Evolutionary conservation across 2,113 vertebrate species (phyloP), one percentile per base, ranked within the genome.

Genomic region (Lampris incognitus): DNA sequence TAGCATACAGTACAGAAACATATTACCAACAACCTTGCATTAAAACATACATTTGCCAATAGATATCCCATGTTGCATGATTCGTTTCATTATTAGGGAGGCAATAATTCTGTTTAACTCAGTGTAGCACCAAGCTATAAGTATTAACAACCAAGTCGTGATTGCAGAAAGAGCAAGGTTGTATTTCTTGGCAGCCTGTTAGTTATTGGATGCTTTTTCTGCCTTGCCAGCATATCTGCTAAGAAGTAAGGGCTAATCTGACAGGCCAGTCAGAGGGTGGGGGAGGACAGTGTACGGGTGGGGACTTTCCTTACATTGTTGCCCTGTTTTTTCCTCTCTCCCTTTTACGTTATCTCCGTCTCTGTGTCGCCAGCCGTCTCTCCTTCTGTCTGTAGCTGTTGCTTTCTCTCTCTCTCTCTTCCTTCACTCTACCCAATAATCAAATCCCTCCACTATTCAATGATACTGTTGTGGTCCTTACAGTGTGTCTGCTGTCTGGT

Each of bases 241-340:
- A 2, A 67, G 58, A 46, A 64, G 56, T 1, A 41, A 9, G 68
- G 70, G 62, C 69, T 65, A 9, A 6, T 51, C 54, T 61, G 9
- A 52, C 48, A 3, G 52, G 54, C 36, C 48, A 0, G 49, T 64
- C 37, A 56, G 75, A 79, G 74, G 72, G 24, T 24, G 24, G 24
- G 24, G 24, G 24, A 24, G 24, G 24, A 24, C 0, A 24, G 24
- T 24, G 24, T 24, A 24, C 24, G 24, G 24, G 24, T 24, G 11
- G 51, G 40, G 48, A 81, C 68, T 86, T 87, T 82, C 85, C 76
- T 54, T 62, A 6, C 49, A 58, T 57, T 63, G 42, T 83, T 67
- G n/a, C 75, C 40, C 44, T 42, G 3, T 50, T 9, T 38, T 9
- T 60, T 48, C 24, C 36, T 60, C 6, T 60, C 24, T 40, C 10